A percentile compares a stretch with the other conserved stretches of the same genome.
Conservation (phyloP, 2,113 vertebrate genomes). For the Tinamus guttatus region DNA sequence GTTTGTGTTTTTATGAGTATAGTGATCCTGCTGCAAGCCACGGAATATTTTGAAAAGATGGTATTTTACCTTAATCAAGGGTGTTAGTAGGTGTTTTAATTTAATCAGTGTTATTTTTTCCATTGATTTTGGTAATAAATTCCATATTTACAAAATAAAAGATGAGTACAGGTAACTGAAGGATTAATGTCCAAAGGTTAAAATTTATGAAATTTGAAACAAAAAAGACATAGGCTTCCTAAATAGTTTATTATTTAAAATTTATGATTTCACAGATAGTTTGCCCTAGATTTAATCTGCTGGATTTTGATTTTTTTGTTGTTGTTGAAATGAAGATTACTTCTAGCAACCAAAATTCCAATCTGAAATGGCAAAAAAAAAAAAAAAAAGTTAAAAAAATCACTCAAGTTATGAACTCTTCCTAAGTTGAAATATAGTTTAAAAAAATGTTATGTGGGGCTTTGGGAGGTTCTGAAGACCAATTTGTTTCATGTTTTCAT, state of each 20-base stretch:
- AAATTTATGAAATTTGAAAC: neutral
- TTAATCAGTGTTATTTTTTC: neutral
- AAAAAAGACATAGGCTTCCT: neutral
- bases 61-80: neutral
- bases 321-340: neutral
- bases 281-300: accelerated
- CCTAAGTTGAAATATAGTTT: neutral
- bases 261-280: neutral
- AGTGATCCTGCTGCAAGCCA: neutral
- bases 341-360: neutral
- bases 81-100: neutral
- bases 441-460: neutral
- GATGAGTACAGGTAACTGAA: neutral
- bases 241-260: neutral
- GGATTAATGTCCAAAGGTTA: neutral
- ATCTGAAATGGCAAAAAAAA: neutral
- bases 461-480: neutral
- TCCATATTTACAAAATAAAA: neutral
- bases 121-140: neutral
- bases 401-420: neutral
- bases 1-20: neutral
- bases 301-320: neutral
- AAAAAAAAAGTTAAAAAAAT: neutral
- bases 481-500: neutral
- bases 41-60: neutral